Evolutionary conservation across 2,797 vertebrate species (phyloP), one percentile per base, ranked within the genome.

Genomic region (Rhyacichthys aspro): DNA sequence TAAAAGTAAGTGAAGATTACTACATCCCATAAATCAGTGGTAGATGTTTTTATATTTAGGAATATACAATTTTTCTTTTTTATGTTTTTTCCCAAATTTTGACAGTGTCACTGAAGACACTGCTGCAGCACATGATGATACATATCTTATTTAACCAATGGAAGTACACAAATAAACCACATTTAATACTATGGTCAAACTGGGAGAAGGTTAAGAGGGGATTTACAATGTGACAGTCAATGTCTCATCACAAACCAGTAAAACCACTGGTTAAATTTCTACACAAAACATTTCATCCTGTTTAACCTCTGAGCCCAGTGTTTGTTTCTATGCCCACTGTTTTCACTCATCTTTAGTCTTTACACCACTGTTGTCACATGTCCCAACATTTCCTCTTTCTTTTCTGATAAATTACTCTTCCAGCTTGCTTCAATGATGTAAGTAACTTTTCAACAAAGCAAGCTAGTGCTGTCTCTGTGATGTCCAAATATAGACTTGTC

Each of bases 401-500:
- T 9, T 18, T 38, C 49, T 33, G 10, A 23, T 16, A 12, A 15
- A 50, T 53, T 23, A 14, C 15, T 33, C 60, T 43, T 12, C 43
- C 45, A 3, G 12, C 2, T n/a, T 36, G 42, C 14, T 9, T 19
- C 14, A 39, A 38, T 18, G 59, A 68, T 57, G 61, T 59, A 43
- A 23, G 16, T 33, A 46, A 12, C 46, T 16, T 3, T 36, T 50
- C 47, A 2, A 8, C 71, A 70, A 52, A 72, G 61, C 11, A 47
- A 55, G 67, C 81, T 78, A 77, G 54, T 52, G 9, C 43, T 15
- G 43, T 67, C 63, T 59, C 50, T 49, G 47, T 45, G 72, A 74
- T 8, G 67, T 62, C 70, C 64, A 81, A 81, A 79, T 83, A 80
- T 79, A 84, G 75, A 73, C 67, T 10, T 43, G 43, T 17, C 68